A percentile compares a stretch with the other conserved stretches of the same genome.
Conservation (phyloP, 2,113 vertebrate genomes). For the Ascaphus truei region DNA sequence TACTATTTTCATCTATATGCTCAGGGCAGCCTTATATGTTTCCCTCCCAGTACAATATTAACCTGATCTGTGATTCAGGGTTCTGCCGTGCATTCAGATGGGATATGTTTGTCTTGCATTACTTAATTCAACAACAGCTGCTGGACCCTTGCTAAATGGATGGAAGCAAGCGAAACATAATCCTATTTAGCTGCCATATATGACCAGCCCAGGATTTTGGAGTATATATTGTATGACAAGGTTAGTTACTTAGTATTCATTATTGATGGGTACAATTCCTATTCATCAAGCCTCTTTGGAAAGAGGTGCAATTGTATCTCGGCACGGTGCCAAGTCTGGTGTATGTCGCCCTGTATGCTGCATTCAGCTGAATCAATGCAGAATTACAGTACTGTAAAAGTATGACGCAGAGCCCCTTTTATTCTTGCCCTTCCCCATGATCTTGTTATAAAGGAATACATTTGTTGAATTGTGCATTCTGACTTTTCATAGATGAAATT, state of each 20-base stretch:
- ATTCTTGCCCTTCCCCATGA: too few species aligned
- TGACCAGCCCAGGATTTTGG: slow-evolving; percentile 34
- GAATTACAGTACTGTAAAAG: slow-evolving; percentile 12
- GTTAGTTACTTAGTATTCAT: slow-evolving; percentile 27
- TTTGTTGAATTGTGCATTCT: too few species aligned
- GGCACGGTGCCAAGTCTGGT: slow-evolving; percentile 10
- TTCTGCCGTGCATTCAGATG: background rate
- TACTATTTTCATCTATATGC: too few species aligned
- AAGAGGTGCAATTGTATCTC: background rate
- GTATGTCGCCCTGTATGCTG: slow-evolving; percentile 6
- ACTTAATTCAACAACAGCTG: slow-evolving; percentile 32
- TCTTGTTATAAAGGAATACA: too few species aligned
- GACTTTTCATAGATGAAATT: too few species aligned
- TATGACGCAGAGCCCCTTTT: too few species aligned
- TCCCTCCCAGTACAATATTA: too few species aligned
- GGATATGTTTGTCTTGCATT: background rate
- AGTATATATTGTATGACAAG: slow-evolving; percentile 22
- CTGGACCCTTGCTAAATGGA: slow-evolving; percentile 13
- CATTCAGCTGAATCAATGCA: slow-evolving; percentile 20
- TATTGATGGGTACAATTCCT: slow-evolving; percentile 15
- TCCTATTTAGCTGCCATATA: slow-evolving; percentile 37
- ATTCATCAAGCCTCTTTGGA: slow-evolving; percentile 26
- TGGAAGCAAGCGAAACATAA: slow-evolving; percentile 28
- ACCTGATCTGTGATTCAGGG: background rate
- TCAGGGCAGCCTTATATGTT: too few species aligned